Conservation (phyloP, 2,888 invertebrate species). For the Agonopterix heracliana region DNA sequence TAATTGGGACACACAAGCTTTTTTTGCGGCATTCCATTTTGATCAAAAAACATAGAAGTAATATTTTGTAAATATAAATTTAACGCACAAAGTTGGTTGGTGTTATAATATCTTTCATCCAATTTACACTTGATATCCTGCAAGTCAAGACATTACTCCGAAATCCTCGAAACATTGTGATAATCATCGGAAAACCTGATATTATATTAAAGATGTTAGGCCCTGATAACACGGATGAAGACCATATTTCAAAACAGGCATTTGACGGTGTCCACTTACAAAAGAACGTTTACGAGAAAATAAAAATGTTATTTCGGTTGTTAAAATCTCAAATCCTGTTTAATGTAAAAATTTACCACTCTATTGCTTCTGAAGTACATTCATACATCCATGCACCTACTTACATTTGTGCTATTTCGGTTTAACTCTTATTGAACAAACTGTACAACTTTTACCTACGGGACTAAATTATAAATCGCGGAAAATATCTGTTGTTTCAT, state of each 20-base stretch:
- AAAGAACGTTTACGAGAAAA: not conserved
- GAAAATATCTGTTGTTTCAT: too few relatives aligned
- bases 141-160: too few relatives aligned
- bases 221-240: slow-evolving; percentile 16
- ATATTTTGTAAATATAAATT: too few relatives aligned
- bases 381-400: not conserved
- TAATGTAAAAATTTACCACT: not conserved
- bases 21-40: too few relatives aligned
- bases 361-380: not conserved
- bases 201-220: slow-evolving; percentile 26
- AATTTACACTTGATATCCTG: too few relatives aligned
- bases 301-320: too few relatives aligned
- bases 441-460: too few relatives aligned
- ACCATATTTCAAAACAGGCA: slow-evolving; percentile 14
- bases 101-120: too few relatives aligned
- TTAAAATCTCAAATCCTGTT: not conserved
- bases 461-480: too few relatives aligned
- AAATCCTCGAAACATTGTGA: slow-evolving; percentile 15
- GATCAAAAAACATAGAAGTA: too few relatives aligned
- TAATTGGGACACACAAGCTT: too few relatives aligned
- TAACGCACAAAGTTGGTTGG: too few relatives aligned
- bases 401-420: not conserved
- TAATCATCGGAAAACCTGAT: slow-evolving; percentile 43
- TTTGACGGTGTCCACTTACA: slow-evolving; percentile 2
- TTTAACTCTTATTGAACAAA: not conserved